Evolutionary conservation across 2,797 vertebrate genomes (phyloP).

Genomic region (Coregonus sp.): DNA sequence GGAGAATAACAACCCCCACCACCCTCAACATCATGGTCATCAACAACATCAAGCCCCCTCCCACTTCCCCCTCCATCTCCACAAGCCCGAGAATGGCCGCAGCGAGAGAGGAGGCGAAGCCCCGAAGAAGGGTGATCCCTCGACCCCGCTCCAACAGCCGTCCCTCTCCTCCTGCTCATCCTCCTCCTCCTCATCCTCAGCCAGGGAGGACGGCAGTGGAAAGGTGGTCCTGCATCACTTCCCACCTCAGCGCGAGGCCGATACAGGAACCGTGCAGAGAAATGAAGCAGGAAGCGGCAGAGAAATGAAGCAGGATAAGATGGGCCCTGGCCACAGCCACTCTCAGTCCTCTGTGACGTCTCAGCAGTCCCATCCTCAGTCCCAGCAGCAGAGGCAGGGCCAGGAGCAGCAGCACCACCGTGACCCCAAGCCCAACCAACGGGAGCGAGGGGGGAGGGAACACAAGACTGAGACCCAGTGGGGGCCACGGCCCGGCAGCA

Average conservation of each 20-base stretch:
- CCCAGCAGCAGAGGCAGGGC: slow-evolving; percentile 28
- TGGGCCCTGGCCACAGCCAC: slow-evolving; percentile 38
- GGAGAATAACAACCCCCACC: slow-evolving; percentile 72
- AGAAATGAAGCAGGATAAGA: slow-evolving; percentile 65
- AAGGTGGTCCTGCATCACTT: slow-evolving; percentile 70
- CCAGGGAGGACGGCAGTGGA: slow-evolving; percentile 73
- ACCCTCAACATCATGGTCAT: slow-evolving; percentile 65
- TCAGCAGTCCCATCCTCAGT: no score
- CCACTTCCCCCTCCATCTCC: slow-evolving; percentile 68
- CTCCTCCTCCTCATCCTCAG: slow-evolving; percentile 71
- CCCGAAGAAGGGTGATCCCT: slow-evolving; percentile 71
- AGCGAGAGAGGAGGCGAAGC: slow-evolving; percentile 62
- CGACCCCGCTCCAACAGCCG: slow-evolving; percentile 72
- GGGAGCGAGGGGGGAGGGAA: slow-evolving; percentile 82
- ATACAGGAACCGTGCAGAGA: slow-evolving; percentile 45
- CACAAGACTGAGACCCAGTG: slow-evolving; percentile 91
- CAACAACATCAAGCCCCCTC: slow-evolving; percentile 53
- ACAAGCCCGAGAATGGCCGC: slow-evolving; percentile 71
- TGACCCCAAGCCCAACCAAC: slow-evolving; percentile 76
- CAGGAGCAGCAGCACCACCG: slow-evolving; percentile 58
- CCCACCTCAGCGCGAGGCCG: slow-evolving; percentile 64
- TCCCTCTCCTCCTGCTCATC: slow-evolving; percentile 76
- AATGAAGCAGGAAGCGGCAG: neutral
- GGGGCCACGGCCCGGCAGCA: slow-evolving; percentile 88
- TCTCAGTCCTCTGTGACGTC: no score